Evolutionary conservation across 2,888 invertebrate genomes (phyloP).

Genomic region (Brenthis daphne): DNA sequence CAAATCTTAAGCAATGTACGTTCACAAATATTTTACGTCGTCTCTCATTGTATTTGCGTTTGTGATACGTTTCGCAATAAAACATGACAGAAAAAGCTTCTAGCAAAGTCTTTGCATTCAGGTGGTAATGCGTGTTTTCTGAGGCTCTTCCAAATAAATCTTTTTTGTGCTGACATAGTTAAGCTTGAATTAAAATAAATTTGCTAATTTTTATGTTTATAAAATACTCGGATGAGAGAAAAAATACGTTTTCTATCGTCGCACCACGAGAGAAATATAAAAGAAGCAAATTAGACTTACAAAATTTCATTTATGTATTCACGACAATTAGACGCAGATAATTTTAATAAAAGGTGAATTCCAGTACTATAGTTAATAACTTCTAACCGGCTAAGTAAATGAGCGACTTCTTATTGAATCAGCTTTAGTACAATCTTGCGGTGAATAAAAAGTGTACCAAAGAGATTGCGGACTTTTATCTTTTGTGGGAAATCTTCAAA

Average conservation of each 20-base stretch:
- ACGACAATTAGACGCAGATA: neutral
- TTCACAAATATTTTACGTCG: slow-evolving; percentile 33
- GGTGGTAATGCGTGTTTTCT: slow-evolving; percentile 9
- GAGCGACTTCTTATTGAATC: slow-evolving; percentile 40
- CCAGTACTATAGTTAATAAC: slow-evolving; percentile 33
- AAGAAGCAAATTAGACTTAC: neutral
- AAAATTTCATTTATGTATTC: neutral
- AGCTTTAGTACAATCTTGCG: slow-evolving; percentile 39
- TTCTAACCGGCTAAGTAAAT: slow-evolving; percentile 38
- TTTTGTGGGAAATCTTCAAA: slow-evolving; percentile 42
- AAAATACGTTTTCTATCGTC: no score
- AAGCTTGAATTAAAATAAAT: neutral
- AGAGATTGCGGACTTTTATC: slow-evolving; percentile 45
- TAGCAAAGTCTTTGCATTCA: slow-evolving; percentile 12
- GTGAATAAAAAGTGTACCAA: slow-evolving; percentile 42
- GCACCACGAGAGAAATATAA: no score
- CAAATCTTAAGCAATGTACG: slow-evolving; percentile 34
- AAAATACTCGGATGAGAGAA: no score
- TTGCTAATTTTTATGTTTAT: no score
- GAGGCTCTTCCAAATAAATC: slow-evolving; percentile 3
- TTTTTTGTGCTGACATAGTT: neutral
- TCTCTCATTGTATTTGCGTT: slow-evolving; percentile 35
- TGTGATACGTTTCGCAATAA: slow-evolving; percentile 33
- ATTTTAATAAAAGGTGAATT: slow-evolving; percentile 16
- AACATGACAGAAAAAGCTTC: slow-evolving; percentile 21